A percentile compares a stretch with the other conserved stretches of the same genome.
Conservation (phyloP, 2,113 vertebrate species). For the Gallinago undulata region DNA sequence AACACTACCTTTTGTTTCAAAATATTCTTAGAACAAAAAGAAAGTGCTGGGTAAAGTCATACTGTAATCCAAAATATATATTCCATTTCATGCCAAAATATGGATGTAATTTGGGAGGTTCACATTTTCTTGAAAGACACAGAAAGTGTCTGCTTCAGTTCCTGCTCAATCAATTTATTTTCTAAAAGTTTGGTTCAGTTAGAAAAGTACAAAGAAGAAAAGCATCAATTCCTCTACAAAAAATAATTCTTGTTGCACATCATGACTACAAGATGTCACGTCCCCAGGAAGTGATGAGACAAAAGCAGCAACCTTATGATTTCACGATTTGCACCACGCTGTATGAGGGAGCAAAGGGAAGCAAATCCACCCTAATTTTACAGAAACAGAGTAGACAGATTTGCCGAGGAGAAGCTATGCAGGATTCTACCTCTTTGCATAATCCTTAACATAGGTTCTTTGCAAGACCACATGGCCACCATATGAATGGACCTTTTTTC, state of each 20-base stretch:
- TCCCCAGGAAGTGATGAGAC: neutral
- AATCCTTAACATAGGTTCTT: neutral
- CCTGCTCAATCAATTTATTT: neutral
- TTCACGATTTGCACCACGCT: neutral
- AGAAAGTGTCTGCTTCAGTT: slow-evolving; percentile 12
- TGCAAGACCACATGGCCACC: neutral
- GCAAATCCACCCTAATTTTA: neutral
- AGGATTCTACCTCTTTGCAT: neutral
- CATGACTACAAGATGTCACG: neutral
- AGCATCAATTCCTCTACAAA: neutral
- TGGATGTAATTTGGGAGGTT: slow-evolving; percentile 29
- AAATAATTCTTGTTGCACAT: neutral
- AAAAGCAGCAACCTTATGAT: neutral
- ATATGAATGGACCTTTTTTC: neutral
- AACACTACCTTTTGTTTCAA: slow-evolving; percentile 22
- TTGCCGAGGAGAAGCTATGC: neutral
- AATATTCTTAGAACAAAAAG: neutral
- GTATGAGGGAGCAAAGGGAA: neutral
- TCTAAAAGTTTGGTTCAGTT: neutral
- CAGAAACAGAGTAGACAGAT: neutral
- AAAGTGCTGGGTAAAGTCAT: neutral
- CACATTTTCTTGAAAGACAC: neutral
- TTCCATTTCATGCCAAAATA: slow-evolving; percentile 19
- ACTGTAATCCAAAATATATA: slow-evolving; percentile 36
- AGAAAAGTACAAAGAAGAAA: neutral